Evolutionary conservation across 2,888 invertebrate species (phyloP).

Genomic region (Eutolmus rufibarbis): DNA sequence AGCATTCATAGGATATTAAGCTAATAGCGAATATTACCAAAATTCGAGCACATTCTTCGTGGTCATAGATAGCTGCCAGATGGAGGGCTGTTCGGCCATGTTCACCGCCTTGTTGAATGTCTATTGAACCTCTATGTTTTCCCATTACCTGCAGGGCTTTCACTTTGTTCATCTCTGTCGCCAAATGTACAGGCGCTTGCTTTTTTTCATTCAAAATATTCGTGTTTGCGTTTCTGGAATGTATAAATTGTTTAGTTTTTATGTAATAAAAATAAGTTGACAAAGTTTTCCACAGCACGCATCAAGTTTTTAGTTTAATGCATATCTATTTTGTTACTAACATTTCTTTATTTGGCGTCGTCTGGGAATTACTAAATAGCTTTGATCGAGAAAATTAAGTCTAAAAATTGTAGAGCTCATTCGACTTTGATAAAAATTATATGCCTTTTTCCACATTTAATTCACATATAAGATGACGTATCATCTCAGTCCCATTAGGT

Average conservation of each 20-base stretch:
- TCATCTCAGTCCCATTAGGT: too few species aligned
- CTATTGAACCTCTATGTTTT: constrained; percentile 72
- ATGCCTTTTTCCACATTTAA: too few species aligned
- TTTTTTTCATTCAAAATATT: constrained; percentile 76
- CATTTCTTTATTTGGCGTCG: too few species aligned
- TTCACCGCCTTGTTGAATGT: constrained; percentile 76
- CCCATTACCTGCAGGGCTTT: constrained; percentile 73
- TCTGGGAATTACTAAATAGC: too few species aligned
- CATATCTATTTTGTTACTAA: too few species aligned
- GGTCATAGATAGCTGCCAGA: constrained; percentile 83
- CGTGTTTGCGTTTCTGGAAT: constrained; percentile 71
- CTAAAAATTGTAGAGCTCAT: too few species aligned
- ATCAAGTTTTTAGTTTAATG: too few species aligned
- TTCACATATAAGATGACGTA: too few species aligned
- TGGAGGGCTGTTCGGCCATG: constrained; percentile 84
- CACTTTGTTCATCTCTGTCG: constrained; percentile 79
- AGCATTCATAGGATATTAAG: neutral
- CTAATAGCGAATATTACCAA: constrained; percentile 68
- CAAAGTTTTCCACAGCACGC: too few species aligned
- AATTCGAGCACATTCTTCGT: constrained; percentile 80
- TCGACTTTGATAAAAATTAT: too few species aligned
- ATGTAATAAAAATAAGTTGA: too few species aligned
- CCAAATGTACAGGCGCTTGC: constrained; percentile 81
- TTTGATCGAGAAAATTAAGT: too few species aligned
- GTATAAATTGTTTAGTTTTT: neutral